Evolutionary conservation across 2,797 vertebrate genomes (phyloP).

Genomic region (Phoxinus dragarum): DNA sequence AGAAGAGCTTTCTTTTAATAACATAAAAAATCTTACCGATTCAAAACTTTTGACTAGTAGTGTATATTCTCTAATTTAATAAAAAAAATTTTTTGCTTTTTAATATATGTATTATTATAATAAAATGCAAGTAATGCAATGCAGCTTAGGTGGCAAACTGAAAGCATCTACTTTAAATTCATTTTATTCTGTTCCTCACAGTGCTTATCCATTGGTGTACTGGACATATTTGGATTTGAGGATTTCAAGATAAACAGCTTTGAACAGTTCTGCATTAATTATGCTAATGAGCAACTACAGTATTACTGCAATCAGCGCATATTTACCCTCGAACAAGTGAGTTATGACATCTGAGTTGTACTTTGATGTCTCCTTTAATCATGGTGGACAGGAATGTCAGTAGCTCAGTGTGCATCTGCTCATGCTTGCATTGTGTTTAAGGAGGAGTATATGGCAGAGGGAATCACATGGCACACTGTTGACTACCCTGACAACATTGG

Average conservation of each 20-base stretch:
- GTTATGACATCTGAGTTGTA: not conserved
- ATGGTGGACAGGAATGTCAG: not conserved
- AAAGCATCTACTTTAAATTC: not conserved
- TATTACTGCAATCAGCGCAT: conserved; percentile 92
- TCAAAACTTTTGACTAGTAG: too few relatives aligned
- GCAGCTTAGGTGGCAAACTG: not conserved
- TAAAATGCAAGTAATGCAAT: too few relatives aligned
- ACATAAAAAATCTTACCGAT: too few relatives aligned
- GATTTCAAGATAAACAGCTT: conserved; percentile 92
- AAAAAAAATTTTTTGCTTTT: not conserved
- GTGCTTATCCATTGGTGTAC: conserved; percentile 92
- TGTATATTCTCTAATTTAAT: not conserved
- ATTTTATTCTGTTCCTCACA: conserved; percentile 60
- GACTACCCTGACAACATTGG: conserved; percentile 88
- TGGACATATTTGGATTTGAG: conserved; percentile 97
- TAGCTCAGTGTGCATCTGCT: not conserved
- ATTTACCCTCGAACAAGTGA: conserved; percentile 91
- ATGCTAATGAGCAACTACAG: conserved; percentile 91
- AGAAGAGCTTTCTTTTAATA: too few relatives aligned
- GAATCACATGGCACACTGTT: conserved; percentile 90
- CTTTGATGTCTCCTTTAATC: not conserved
- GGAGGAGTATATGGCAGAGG: conserved; percentile 92
- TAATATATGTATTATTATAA: not conserved
- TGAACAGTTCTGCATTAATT: conserved; percentile 98
- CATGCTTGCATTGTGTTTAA: conserved; percentile 64